Conservation (phyloP, 2,888 invertebrate genomes). For the Tetheella fluctuosa region DNA sequence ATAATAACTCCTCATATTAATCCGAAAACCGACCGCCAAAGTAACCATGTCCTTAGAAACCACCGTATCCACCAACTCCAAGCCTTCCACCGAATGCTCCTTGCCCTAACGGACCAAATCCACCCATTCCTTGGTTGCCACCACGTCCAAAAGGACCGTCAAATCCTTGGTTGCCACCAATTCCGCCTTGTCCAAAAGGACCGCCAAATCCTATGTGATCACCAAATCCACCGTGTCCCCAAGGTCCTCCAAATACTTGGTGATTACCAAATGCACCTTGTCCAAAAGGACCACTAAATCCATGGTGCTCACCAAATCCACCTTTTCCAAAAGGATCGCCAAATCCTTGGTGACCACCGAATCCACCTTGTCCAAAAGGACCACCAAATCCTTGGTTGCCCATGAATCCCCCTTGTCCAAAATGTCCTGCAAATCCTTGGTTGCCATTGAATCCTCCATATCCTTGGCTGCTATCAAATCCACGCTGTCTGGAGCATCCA, state of each 20-base stretch:
- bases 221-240: conserved; percentile 16
- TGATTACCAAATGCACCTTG: neutral
- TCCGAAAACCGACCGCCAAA: neutral
- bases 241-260: neutral
- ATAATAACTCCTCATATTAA: neutral
- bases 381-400: neutral
- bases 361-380: conserved; percentile 3
- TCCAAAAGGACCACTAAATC: neutral
- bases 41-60: neutral
- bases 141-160: conserved; percentile 1
- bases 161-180: neutral
- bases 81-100: neutral
- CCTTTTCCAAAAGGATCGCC: neutral
- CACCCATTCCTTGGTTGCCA: conserved; percentile 2
- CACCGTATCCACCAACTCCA: neutral
- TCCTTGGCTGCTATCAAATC: neutral
- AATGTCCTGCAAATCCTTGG: neutral
- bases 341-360: neutral
- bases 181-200: neutral
- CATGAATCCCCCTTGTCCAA: neutral
- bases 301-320: neutral
- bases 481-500: neutral
- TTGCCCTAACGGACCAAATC: neutral
- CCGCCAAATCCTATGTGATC: conserved; percentile 2
- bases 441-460: neutral